phyloP scores from a whole-genome alignment of 2,797 vertebrate genomes.

The Fratercula arctica region DNA sequence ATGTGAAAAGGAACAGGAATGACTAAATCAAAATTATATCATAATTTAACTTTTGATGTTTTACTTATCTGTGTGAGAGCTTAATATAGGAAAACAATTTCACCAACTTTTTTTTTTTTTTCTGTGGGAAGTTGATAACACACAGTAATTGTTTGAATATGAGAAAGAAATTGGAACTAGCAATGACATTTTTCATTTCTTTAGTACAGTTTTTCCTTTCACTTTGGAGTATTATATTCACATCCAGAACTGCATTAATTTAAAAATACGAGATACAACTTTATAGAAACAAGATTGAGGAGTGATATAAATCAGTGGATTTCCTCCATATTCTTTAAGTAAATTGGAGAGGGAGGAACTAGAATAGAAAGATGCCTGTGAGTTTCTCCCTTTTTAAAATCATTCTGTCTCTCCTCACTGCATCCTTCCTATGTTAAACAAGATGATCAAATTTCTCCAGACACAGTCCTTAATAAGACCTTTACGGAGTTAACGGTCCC shows the following conservation, averaged over 20 bases:
- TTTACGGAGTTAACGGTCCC: not conserved
- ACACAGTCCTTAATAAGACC: not conserved
- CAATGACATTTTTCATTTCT: constrained; percentile 22
- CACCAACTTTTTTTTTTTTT: not conserved
- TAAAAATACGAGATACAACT: not conserved
- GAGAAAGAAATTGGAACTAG: constrained; percentile 7
- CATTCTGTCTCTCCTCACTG: not conserved
- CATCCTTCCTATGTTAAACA: not conserved
- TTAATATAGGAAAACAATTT: constrained; percentile 35
- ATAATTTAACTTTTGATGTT: not conserved
- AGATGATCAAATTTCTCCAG: not conserved
- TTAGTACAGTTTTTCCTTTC: not conserved
- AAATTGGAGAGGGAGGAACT: not conserved
- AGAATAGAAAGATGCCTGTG: not conserved
- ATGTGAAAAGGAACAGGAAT: not conserved
- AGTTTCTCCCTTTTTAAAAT: not conserved
- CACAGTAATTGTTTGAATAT: not conserved
- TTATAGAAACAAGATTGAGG: not conserved
- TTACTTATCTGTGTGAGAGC: not conserved
- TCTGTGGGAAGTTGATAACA: not conserved
- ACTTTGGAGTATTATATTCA: not conserved
- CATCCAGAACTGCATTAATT: constrained; percentile 25
- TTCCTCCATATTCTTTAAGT: not conserved
- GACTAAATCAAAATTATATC: not conserved
- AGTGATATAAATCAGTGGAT: not conserved